A percentile compares a stretch with the other conserved stretches of the same genome.
phyloP scores from a whole-genome alignment of 2,888 invertebrate genomes.

The Leucophora obtusa region DNA sequence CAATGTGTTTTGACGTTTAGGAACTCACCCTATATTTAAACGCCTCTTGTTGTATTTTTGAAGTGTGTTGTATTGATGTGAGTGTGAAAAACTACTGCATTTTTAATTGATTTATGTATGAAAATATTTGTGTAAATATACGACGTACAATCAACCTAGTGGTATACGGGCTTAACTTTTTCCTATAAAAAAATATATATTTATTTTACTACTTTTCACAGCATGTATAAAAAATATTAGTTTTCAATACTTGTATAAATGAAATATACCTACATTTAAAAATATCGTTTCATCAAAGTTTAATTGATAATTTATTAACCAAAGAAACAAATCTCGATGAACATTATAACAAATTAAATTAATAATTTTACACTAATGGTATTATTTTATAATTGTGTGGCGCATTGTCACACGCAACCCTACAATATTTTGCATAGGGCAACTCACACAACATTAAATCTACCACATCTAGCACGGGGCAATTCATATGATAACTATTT shows the following conservation, averaged over 20 bases:
- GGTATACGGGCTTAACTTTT: neutral
- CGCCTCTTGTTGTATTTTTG: neutral
- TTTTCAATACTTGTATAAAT: neutral
- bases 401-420: too few species aligned
- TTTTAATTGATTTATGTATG: slow-evolving; percentile 28
- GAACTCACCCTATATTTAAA: too few species aligned
- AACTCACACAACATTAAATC: too few species aligned
- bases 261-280: neutral
- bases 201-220: neutral
- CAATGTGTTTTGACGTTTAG: too few species aligned
- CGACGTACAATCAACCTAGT: neutral
- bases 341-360: too few species aligned
- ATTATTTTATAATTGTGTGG: too few species aligned
- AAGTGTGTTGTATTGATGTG: neutral
- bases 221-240: neutral
- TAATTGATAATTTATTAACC: neutral
- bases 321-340: too few species aligned
- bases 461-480: too few species aligned
- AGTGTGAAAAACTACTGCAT: slow-evolving; percentile 15
- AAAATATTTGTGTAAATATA: neutral
- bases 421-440: too few species aligned
- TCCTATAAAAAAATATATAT: neutral
- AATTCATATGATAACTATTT: too few species aligned
- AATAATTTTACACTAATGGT: too few species aligned
- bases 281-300: neutral